phyloP scores from a whole-genome alignment of 1,140 invertebrate species.

The Calephelis nemesis region DNA sequence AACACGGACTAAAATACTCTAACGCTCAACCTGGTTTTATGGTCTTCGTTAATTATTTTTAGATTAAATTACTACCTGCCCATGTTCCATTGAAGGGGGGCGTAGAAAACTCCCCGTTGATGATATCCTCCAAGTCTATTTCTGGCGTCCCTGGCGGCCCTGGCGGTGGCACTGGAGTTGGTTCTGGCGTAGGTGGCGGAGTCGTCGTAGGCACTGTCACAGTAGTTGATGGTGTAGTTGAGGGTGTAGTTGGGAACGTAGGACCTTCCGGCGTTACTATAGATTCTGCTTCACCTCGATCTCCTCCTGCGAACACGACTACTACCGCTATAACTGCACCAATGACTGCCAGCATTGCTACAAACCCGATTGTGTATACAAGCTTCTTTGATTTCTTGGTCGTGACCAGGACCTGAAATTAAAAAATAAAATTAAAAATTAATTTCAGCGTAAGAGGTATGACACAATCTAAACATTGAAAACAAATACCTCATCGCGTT shows the following conservation, averaged over 20 bases:
- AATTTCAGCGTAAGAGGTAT: too few species aligned
- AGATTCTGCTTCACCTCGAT: conserved; percentile 38
- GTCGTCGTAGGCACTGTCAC: conserved; percentile 32
- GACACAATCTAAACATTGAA: too few species aligned
- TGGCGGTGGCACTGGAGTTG: conserved; percentile 14
- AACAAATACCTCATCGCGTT: too few species aligned
- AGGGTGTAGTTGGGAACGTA: conserved; percentile 21
- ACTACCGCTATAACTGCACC: conserved; percentile 54
- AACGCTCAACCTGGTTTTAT: too few species aligned
- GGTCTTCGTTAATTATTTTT: too few species aligned
- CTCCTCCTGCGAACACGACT: conserved; percentile 51
- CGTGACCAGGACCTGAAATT: conserved; percentile 58
- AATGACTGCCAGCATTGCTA: conserved; percentile 55
- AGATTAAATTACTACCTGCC: conserved; percentile 50
- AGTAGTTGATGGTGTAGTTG: conserved; percentile 26
- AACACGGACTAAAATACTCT: too few species aligned
- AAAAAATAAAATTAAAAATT: background rate
- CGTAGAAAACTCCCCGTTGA: conserved; percentile 52
- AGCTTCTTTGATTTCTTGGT: conserved; percentile 55
- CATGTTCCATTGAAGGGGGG: conserved; percentile 56
- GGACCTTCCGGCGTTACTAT: conserved; percentile 42
- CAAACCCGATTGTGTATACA: conserved; percentile 50
- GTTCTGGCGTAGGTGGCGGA: conserved; percentile 31
- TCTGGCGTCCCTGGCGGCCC: conserved; percentile 21
- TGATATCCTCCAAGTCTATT: conserved; percentile 57